These are phyloP conservation scores for Batillaria attramentaria DNA, from an alignment of 1,140 invertebrate species.

Conservation along the genomic window DNA sequence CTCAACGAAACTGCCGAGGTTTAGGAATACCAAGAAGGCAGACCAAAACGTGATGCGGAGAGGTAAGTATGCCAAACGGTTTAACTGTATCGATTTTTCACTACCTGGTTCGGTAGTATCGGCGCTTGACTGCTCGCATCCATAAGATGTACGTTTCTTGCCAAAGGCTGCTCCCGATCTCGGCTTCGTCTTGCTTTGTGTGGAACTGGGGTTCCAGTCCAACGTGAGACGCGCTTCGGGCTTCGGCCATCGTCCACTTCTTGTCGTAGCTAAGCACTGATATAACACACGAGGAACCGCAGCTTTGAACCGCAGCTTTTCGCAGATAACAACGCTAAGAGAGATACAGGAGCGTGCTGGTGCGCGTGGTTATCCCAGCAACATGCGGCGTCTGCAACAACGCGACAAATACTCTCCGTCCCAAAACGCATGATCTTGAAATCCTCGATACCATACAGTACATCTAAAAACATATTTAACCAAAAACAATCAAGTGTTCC, in stretches of 20 bases:
- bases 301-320: too few relatives aligned
- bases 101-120: constrained; percentile 26
- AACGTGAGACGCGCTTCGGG: not conserved
- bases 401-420: constrained; percentile 22
- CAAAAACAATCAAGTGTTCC: too few relatives aligned
- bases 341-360: not conserved
- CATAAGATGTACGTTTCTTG: constrained; percentile 26
- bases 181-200: constrained; percentile 3
- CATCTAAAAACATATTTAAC: too few relatives aligned
- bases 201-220: not conserved
- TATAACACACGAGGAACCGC: too few relatives aligned
- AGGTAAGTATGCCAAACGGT: not conserved
- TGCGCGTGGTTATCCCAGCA: not conserved
- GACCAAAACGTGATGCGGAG: too few relatives aligned
- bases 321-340: too few relatives aligned
- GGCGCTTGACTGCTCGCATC: constrained; percentile 22
- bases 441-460: too few relatives aligned
- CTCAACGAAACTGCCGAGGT: not conserved
- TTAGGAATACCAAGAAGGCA: not conserved
- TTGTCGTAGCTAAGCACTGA: too few relatives aligned
- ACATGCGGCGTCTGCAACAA: not conserved
- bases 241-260: constrained; percentile 15
- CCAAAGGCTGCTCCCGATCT: constrained; percentile 6
- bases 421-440: constrained; percentile 9
- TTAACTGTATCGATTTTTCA: not conserved